Percentiles rank a stretch among this genome's conserved stretches.
phyloP scores from a whole-genome alignment of 2,797 vertebrate species.

The Mormyrops attenuatus region DNA sequence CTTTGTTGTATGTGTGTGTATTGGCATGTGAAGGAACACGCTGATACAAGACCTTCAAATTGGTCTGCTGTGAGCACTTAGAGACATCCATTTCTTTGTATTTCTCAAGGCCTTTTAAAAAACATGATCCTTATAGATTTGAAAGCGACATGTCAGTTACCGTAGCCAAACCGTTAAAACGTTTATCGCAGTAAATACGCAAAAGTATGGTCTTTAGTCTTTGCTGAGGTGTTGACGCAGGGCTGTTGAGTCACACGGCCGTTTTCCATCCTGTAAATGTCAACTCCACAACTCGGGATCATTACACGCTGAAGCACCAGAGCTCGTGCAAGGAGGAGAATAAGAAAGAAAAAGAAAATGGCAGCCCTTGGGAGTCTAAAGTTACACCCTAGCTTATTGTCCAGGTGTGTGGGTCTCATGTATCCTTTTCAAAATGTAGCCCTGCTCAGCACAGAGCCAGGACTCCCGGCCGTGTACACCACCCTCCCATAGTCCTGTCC shows the following conservation, averaged over 20 bases:
- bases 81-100: constrained; percentile 19
- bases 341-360: constrained; percentile 47
- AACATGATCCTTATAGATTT: not conserved
- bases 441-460: constrained; percentile 62
- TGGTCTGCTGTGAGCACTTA: constrained; percentile 22
- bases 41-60: constrained; percentile 33
- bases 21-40: constrained; percentile 21
- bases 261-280: constrained; percentile 37
- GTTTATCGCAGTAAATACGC: not conserved
- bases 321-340: constrained; percentile 20
- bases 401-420: constrained; percentile 66
- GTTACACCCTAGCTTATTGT: constrained; percentile 72
- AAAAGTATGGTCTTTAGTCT: not conserved
- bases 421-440: constrained; percentile 66
- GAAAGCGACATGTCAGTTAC: not conserved
- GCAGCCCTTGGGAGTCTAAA: constrained; percentile 58
- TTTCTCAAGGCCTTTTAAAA: not conserved
- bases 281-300: not conserved
- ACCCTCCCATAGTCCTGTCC: constrained; percentile 27
- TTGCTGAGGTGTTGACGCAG: constrained; percentile 29
- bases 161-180: not conserved
- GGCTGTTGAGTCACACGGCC: constrained; percentile 59
- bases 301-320: not conserved
- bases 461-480: constrained; percentile 54
- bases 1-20: not conserved